These are phyloP conservation scores for Bucorvus abyssinicus DNA, from an alignment of 2,797 vertebrate species.

Conservation along the genomic window DNA sequence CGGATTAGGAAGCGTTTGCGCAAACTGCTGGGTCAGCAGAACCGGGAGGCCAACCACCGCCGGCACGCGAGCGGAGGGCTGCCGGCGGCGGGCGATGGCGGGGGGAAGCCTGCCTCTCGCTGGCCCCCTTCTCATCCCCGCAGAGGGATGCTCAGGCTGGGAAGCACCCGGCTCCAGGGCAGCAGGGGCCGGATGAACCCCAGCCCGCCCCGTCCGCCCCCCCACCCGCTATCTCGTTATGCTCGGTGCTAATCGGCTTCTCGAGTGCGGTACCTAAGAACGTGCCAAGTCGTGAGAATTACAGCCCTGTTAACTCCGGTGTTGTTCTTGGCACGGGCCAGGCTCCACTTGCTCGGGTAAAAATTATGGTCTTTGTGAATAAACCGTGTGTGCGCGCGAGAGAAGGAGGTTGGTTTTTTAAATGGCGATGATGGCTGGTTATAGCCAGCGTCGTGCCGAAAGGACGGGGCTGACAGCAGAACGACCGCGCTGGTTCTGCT, in stretches of 20 bases:
- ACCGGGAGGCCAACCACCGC: not conserved
- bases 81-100: not conserved
- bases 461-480: not conserved
- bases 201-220: not conserved
- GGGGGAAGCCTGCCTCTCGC: not conserved
- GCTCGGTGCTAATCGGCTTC: slow-evolving; percentile 35
- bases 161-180: not conserved
- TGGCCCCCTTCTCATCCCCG: not conserved
- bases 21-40: slow-evolving; percentile 20
- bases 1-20: not conserved
- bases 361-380: slow-evolving; percentile 59
- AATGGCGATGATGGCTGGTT: not conserved
- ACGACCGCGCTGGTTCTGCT: not conserved
- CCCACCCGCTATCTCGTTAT: not conserved
- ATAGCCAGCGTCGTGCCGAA: slow-evolving; percentile 10
- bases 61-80: not conserved
- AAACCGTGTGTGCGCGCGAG: not conserved
- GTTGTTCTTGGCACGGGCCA: slow-evolving; percentile 35
- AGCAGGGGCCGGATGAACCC: not conserved
- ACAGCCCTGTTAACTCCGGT: slow-evolving; percentile 65
- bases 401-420: not conserved
- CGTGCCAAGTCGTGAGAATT: slow-evolving; percentile 63
- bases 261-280: slow-evolving; percentile 50
- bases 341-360: slow-evolving; percentile 54
- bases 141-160: not conserved